Evolutionary conservation across 2,797 vertebrate species (phyloP), one percentile per base, ranked within the genome.

Genomic region (Periparus ater): DNA sequence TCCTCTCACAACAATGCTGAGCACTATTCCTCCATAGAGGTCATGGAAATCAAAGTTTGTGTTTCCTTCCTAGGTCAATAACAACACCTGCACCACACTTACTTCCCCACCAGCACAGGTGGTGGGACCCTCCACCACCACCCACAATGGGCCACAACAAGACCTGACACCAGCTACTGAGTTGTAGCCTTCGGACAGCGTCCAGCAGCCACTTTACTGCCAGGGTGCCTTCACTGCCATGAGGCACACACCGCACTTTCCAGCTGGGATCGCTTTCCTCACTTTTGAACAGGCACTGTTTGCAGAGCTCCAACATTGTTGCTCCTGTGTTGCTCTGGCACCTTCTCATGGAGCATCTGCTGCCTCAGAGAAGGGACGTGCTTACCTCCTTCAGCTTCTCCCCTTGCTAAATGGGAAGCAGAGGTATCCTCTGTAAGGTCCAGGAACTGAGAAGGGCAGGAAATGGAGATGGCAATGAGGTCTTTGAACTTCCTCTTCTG

Each of bases 21-120:
- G n/a, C 5, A 16, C n/a, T 65, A 11, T 40, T 78, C 27, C 32
- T 55, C 40, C 32, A 13, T 8, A 62, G 73, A 40, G 10, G 8
- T 25, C 16, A 36, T 8, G 17, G 50, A 91, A 86, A 81, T 44
- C 4, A 19, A 85, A 86, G 45, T 34, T 20, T 62, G 5, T 66
- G 29, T 58, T 71, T 88, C 40, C 36, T 83, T 58, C 18, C 17
- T 34, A 32, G 13, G 6, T 63, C 62, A 78, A 4, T 36, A 75
- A 32, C 25, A 68, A 30, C 32, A 44, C 0, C 0, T n/a, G 20
- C 20, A 36, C 11, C 57, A 44, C 57, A 19, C 13, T 65, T 30
- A 38, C 2, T 53, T 53, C 15, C 42, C 42, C 55, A 40, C 9
- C 1, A 1, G 45, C 0, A 0, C 63, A 44, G 48, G 25, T 14